These are phyloP conservation scores for Sparus aurata DNA, from an alignment of 2,797 vertebrate species.

Conservation along the genomic window DNA sequence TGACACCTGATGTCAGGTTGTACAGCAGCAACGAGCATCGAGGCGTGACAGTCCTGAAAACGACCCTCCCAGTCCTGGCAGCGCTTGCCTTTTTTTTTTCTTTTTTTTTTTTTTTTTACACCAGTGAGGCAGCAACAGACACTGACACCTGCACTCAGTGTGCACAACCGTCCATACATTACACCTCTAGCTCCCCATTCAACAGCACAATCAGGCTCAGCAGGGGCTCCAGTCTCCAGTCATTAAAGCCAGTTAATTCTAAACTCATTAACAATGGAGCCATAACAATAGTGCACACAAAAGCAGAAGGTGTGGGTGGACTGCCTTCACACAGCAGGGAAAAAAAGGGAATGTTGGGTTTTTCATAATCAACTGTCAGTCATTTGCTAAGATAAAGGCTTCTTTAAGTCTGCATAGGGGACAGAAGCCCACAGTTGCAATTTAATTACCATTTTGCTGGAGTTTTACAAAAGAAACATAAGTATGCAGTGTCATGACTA, in stretches of 20 bases:
- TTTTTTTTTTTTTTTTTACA: background rate
- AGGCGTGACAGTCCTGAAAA: conserved; percentile 17
- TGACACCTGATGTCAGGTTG: conserved; percentile 50
- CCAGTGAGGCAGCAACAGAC: background rate
- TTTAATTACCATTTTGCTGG: conserved; percentile 79
- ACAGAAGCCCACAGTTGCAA: conserved; percentile 69
- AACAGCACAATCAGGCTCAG: conserved; percentile 70
- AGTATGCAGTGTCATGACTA: conserved; percentile 76
- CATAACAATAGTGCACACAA: conserved; percentile 72
- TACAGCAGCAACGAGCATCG: background rate
- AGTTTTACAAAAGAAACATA: conserved; percentile 77
- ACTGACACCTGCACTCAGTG: conserved; percentile 28
- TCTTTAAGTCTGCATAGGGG: conserved; percentile 76
- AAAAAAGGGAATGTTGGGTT: conserved; percentile 36
- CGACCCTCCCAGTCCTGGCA: conserved; percentile 10
- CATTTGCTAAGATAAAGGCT: conserved; percentile 81
- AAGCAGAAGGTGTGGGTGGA: conserved; percentile 79
- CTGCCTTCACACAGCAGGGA: conserved; percentile 50
- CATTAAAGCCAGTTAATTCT: conserved; percentile 76
- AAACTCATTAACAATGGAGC: conserved; percentile 80
- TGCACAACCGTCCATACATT: conserved; percentile 48
- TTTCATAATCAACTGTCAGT: conserved; percentile 80
- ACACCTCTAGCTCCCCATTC: conserved; percentile 57
- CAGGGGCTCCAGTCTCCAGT: conserved; percentile 66
- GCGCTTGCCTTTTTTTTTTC: background rate